phyloP scores from a whole-genome alignment of 1,140 invertebrate species.

The Conus betulinus region DNA sequence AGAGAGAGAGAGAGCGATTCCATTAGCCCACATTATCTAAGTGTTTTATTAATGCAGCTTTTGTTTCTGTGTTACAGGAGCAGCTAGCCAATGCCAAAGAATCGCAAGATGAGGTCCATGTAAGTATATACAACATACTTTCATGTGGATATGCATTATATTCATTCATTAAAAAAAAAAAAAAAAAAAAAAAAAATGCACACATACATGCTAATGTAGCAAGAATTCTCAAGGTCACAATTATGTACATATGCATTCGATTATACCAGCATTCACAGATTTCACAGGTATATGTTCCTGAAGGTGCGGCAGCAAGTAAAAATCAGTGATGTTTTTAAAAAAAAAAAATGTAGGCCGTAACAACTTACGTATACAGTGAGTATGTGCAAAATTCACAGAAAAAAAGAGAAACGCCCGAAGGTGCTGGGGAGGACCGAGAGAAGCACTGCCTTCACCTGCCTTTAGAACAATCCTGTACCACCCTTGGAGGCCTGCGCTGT shows the following conservation, averaged over 20 bases:
- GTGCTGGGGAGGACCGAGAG: no score
- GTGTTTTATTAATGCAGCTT: not conserved
- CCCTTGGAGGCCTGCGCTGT: no score
- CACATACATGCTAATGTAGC: not conserved
- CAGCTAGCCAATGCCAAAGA: slow-evolving; percentile 22
- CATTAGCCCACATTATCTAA: not conserved
- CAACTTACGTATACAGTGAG: no score
- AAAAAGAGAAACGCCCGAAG: no score
- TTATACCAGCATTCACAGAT: no score
- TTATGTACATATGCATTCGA: not conserved
- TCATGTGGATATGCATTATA: not conserved
- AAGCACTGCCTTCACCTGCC: no score
- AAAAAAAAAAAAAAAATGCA: not conserved
- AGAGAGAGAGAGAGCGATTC: not conserved
- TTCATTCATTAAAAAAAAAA: not conserved
- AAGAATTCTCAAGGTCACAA: not conserved
- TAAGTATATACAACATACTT: not conserved
- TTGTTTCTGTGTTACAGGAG: slow-evolving; percentile 8
- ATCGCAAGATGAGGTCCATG: slow-evolving; percentile 22
- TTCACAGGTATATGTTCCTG: not conserved
- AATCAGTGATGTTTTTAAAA: not conserved
- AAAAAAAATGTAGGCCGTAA: no score
- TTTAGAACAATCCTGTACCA: no score
- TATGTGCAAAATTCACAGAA: no score
- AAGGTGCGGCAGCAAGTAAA: not conserved